Conservation (phyloP, 2,113 vertebrate species). For the Noctilio leporinus region DNA sequence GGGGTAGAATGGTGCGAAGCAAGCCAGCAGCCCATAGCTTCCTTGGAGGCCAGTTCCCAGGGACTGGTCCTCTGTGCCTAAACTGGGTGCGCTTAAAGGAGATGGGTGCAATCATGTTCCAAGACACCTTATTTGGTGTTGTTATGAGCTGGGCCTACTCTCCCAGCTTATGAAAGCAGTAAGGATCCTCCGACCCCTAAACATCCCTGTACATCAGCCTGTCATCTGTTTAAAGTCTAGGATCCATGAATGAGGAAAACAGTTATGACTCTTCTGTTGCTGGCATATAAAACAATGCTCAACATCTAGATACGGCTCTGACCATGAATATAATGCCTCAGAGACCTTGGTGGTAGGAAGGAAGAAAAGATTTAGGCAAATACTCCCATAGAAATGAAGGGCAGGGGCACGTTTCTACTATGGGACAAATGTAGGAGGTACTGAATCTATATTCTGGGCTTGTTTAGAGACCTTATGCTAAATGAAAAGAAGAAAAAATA, state of each 20-base stretch:
- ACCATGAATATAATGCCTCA: background rate
- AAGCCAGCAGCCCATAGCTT: background rate
- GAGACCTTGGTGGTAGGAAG: conserved; percentile 64
- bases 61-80: conserved; percentile 29
- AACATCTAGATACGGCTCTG: conserved; percentile 58
- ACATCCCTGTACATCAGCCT: conserved; percentile 70
- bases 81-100: conserved; percentile 60
- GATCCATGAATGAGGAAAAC: conserved; percentile 69
- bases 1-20: background rate
- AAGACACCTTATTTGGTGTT: conserved; percentile 70
- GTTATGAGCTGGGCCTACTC: conserved; percentile 66
- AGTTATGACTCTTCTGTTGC: conserved; percentile 69
- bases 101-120: conserved; percentile 75
- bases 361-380: conserved; percentile 68
- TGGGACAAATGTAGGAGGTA: conserved; percentile 61
- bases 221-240: conserved; percentile 71
- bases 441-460: conserved; percentile 63
- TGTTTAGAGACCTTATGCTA: conserved; percentile 55
- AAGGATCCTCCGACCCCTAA: conserved; percentile 52
- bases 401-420: conserved; percentile 62
- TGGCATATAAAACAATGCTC: conserved; percentile 53
- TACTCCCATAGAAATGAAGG: conserved; percentile 52
- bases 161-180: conserved; percentile 63
- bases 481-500: conserved; percentile 61
- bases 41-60: conserved; percentile 38